Evolutionary conservation across 1,140 invertebrate species (phyloP), one percentile per base, ranked within the genome.

Genomic region (Reticulitermes speratus): DNA sequence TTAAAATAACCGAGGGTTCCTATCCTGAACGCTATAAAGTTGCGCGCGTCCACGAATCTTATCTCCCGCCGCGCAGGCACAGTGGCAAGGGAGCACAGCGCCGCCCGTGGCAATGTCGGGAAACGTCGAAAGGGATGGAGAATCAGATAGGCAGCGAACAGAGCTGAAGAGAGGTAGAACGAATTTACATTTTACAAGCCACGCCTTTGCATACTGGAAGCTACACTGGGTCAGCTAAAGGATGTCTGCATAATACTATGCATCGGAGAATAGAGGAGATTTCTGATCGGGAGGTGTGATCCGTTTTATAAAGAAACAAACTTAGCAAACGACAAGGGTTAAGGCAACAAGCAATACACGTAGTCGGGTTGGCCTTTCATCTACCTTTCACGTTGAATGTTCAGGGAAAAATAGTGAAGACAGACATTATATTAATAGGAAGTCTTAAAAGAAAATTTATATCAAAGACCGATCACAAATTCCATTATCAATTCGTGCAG

Each of bases 171-270:
- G 52, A 55, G 52, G 52, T 55, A 55, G 52, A 75, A 75, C 16
- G 65, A 75, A 75, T 75, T 75, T 75, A 75, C 65, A 75, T 75
- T 75, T 75, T 75, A 75, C 65, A 75, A 75, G 65, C 65, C 65
- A 75, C 65, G 65, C 65, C 65, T 75, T 75, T 75, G 65, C 65
- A 75, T 30, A 75, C 65, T 75, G 65, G 65, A 75, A 30, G n/a
- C n/a, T 75, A 75, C 65, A 75, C 65, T 75, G 14, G 65, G 65
- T 75, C 65, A 75, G 65, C 65, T 75, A 75, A 11, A 75, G 65
- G n/a, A 75, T 75, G 65, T 75, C 65, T 75, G 65, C 65, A 30
- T 75, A 75, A 75, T 16, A 75, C n/a, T 75, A 75, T 75, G 25
- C 25, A 30, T 25, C 65, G 14, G 65, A 55, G 65, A 25, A 75